Percentiles rank a stretch among this genome's conserved stretches.
Conservation (phyloP, 64 coral and sea anemone genomes). For the Exaiptasia diaphana region DNA sequence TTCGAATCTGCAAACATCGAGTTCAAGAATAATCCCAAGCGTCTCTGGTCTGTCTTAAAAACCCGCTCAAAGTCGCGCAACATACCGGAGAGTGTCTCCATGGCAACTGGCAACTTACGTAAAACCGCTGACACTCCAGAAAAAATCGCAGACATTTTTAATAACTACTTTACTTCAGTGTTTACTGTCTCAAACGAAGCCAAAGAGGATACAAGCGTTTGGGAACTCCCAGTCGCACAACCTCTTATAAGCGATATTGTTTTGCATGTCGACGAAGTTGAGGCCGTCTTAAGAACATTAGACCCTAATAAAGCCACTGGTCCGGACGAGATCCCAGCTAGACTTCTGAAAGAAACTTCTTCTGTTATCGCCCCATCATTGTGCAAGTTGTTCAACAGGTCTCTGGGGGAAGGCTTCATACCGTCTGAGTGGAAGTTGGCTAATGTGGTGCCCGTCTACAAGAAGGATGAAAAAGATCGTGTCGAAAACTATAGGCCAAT, state of each 20-base stretch:
- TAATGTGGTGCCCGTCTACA: conserved; percentile 22
- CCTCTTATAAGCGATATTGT: too few species aligned
- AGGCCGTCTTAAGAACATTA: neutral
- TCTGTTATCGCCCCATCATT: conserved; percentile 30
- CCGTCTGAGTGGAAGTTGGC: conserved; percentile 3
- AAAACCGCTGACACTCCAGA: neutral
- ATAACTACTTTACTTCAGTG: conserved; percentile 49
- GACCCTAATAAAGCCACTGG: conserved; percentile 37
- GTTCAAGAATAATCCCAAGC: conserved; percentile 13
- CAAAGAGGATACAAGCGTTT: too few species aligned
- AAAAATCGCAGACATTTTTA: conserved; percentile 34
- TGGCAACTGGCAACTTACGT: too few species aligned
- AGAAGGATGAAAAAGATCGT: neutral
- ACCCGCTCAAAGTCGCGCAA: conserved; percentile 23
- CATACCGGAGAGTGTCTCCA: neutral
- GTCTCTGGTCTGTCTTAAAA: conserved; percentile 46
- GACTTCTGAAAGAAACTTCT: conserved; percentile 26
- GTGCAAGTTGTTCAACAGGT: neutral
- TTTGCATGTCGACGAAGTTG: neutral
- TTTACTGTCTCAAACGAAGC: neutral
- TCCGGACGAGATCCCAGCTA: conserved; percentile 29
- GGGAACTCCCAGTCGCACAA: too few species aligned
- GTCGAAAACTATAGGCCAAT: conserved; percentile 26
- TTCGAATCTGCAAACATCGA: conserved; percentile 8
- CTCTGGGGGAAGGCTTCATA: neutral